phyloP scores from a whole-genome alignment of 2,113 vertebrate species.

The Gasterosteus nipponicus region DNA sequence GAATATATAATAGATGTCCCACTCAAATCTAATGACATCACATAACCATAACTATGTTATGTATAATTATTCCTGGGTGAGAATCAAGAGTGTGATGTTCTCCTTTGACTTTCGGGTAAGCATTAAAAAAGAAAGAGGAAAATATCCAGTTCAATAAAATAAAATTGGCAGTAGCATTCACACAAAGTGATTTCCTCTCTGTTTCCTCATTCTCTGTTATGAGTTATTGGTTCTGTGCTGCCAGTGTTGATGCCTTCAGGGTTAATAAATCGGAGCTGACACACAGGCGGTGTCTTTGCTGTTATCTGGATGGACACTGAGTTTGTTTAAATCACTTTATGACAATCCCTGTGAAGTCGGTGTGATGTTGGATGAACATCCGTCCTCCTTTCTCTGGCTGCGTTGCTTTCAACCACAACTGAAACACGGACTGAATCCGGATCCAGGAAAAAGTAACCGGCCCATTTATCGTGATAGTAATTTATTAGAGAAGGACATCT shows the following conservation, averaged over 20 bases:
- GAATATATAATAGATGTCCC: no score
- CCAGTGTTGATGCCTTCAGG: conserved; percentile 69
- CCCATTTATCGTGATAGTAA: neutral
- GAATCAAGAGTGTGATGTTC: neutral
- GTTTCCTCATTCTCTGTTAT: conserved; percentile 18
- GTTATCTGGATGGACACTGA: conserved; percentile 74
- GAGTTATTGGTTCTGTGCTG: conserved; percentile 29
- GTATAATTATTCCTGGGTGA: neutral
- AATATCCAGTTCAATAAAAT: conserved; percentile 25
- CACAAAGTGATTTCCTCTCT: conserved; percentile 46
- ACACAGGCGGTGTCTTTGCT: conserved; percentile 57
- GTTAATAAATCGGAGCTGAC: conserved; percentile 84
- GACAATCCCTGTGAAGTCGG: conserved; percentile 67
- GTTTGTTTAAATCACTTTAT: conserved; percentile 83
- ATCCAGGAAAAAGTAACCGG: neutral
- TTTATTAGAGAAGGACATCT: neutral
- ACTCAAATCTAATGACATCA: no score
- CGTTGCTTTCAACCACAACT: conserved; percentile 13
- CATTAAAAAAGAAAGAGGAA: neutral
- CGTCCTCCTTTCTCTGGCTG: conserved; percentile 12
- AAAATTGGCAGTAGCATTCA: conserved; percentile 25
- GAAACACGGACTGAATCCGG: conserved; percentile 1
- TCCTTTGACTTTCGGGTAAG: neutral
- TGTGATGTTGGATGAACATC: conserved; percentile 47
- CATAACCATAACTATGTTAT: neutral